Evolutionary conservation across 2,797 vertebrate species (phyloP), one percentile per base, ranked within the genome.

Genomic region (Nannoperca obscura): DNA sequence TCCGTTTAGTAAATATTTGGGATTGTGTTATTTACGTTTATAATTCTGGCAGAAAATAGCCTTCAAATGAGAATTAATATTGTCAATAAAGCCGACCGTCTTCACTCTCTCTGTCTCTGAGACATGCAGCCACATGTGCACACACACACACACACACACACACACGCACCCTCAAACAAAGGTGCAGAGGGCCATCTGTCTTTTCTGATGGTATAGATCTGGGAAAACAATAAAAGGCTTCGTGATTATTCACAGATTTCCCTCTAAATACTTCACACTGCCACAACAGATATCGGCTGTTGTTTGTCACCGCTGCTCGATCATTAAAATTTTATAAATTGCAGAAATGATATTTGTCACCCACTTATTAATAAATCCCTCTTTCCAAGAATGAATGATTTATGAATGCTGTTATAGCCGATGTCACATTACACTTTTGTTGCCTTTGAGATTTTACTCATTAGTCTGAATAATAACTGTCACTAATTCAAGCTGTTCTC

Each of bases 391-490:
- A 85, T 82, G 75, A 88, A 90, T 90, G 90, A 93, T 93, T 92
- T 92, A 92, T 93, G 90, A 91, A 93, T 79, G 88, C 90, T 87
- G 83, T 82, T 91, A 80, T 85, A 85, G 88, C 82, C 63, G 73
- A 92, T 89, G 90, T 88, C 91, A 92, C 88, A 89, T 90, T 94
- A 90, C 86, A 92, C 90, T 93, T 89, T 93, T 93, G 92, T 93
- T 92, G 92, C 87, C 90, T 90, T 92, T 88, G 89, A 93, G 91
- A 93, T 94, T 94, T 92, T 88, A 93, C 93, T 95, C 93, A 94
- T 95, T 95, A 94, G 93, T 91, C 90, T 95, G 94, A 95, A 95
- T 93, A 95, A 94, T 94, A 95, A 95, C 93, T 95, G 94, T 94
- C 93, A 93, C 92, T 94, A 94, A 94, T 94, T 95, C 94, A 95